Evolutionary conservation across 1,140 invertebrate genomes (phyloP), one percentile per base, ranked within the genome.

Genomic region (Homalodisca vitripennis): DNA sequence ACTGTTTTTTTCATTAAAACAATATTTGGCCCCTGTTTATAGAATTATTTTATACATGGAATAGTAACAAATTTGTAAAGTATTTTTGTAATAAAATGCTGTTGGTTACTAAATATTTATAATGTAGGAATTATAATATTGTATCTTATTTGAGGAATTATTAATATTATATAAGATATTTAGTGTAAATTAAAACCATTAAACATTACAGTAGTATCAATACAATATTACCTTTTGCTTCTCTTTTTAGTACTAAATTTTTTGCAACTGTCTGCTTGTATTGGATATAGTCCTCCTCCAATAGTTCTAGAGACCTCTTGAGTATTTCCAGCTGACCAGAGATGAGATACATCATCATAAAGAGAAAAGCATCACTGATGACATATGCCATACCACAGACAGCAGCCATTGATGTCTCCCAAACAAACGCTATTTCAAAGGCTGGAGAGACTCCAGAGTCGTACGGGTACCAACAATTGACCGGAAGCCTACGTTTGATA

Each of bases 401-500:
- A 12, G 27, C 27, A 2, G 27, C 24, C 27, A 60, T 60, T 26
- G 27, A 27, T 2, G 24, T 27, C n/a, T 60, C 55, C 55, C 55
- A 60, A 2, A 60, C 55, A 30, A 27, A 60, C 10, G 55, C 55
- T 6, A 60, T 60, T 24, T 60, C 55, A 13, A 30, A 60, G 3
- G 24, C 55, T 27, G 55, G 55, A 26, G 55, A 60, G 6, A 30
- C 27, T 27, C 27, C 55, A 12, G 55, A 27, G 29, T 60, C 55
- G 29, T 27, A 60, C n/a, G 55, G 55, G 27, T 60, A 60, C 55
- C 55, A 60, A 27, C 55, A 60, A 26, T 60, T 60, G 48, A 51
- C 48, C 3, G 48, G 48, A 3, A 51, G 48, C 22, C 48, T 14
- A 3, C 48, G 48, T 51, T 51, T 51, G 6, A 51, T 22, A 51